Base-by-base conservation (phyloP, 2,888 invertebrate genomes). In the Apotomis betuletana region DNA sequence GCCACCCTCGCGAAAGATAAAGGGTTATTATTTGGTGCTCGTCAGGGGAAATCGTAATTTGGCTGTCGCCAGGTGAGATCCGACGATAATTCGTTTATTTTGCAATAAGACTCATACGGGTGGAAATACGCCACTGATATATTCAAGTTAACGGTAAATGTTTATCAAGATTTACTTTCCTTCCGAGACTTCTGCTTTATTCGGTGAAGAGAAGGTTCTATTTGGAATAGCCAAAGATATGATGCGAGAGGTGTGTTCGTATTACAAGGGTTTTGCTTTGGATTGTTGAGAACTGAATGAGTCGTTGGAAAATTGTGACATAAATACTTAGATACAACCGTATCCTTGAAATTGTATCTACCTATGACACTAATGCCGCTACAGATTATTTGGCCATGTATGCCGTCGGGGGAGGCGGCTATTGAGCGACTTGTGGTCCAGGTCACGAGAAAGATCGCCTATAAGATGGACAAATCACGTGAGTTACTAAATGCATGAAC, bases 1-100 rank as follows among this genome's bases (percentile, higher is more conserved):
- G 12, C 70, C 74, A 12, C 74, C 73, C 73, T 70, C 74, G 69
- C 83, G 80, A 77, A 80, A 81, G 74, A 76, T 76, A 83, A 85
- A 87, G 87, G 85, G 85, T 85, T 85, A 82, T 81, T 81, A 81
- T 82, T 75, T 57, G 54, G 9, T 8, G 27, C 38, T 60, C 38
- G 74, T 60, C 69, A 73, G 61, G 68, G 54, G 78, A 71, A 60
- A 72, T 74, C 73, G 75, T 79, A 75, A 75, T 71, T 71, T 68
- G 60, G 71, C 70, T 73, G 63, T 15, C 15, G 59, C 74, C 75
- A 76, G 76, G 75, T 76, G 82, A 77, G 80, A 76, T 75, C 69
- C 69, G 54, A 64, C 74, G 73, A 74, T 62, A 77, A 75, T 75
- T 74, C 72, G 54, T 60, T 68, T 72, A 69, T 75, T 76, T 74